These are phyloP conservation scores for Aselliscus stoliczkanus DNA, from an alignment of 2,797 vertebrate species.

Conservation along the genomic window DNA sequence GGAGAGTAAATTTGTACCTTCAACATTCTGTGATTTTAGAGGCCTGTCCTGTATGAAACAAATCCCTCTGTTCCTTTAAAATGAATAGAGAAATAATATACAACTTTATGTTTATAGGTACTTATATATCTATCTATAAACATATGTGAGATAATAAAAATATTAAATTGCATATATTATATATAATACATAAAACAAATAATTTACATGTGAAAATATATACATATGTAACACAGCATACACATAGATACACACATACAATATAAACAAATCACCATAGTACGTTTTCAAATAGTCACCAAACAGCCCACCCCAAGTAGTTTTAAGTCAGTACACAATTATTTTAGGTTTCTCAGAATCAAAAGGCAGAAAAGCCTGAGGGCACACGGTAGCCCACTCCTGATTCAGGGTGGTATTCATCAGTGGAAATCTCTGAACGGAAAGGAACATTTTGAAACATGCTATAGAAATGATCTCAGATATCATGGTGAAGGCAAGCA, in stretches of 20 bases:
- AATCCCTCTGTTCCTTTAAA: not conserved
- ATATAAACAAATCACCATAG: not conserved
- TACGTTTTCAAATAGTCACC: not conserved
- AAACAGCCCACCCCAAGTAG: not conserved
- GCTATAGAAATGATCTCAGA: not conserved
- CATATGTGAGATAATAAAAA: not conserved
- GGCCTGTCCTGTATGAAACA: not conserved
- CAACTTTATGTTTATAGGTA: not conserved
- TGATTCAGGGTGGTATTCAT: not conserved
- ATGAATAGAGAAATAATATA: not conserved
- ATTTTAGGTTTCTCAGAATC: not conserved
- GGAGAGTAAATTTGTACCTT: not conserved
- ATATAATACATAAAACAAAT: not conserved
- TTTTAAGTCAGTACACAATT: not conserved
- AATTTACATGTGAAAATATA: not conserved
- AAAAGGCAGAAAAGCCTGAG: not conserved
- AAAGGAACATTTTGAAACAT: not conserved
- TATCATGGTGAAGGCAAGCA: accelerated
- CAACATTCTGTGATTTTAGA: not conserved
- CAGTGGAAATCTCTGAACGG: not conserved
- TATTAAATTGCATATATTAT: not conserved
- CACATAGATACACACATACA: not conserved
- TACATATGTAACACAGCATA: not conserved
- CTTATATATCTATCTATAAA: not conserved
- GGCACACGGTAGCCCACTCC: not conserved